Evolutionary conservation across 1,140 invertebrate species (phyloP).

Genomic region (Cyclina sinensis): DNA sequence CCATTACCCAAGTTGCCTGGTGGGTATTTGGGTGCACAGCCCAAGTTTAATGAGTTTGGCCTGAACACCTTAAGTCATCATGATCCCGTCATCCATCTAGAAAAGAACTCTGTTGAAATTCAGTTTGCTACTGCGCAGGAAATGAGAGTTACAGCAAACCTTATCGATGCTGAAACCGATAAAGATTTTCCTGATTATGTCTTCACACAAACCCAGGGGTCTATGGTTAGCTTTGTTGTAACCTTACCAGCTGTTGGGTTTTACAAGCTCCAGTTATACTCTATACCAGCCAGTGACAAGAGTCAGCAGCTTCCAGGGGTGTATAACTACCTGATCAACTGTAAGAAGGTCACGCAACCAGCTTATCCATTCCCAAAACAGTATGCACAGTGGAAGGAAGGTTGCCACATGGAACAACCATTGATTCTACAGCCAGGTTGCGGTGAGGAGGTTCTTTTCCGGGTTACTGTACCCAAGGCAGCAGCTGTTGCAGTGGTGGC

Average conservation of each 20-base stretch:
- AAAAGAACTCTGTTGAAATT: conserved; percentile 82
- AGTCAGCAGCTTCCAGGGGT: conserved; percentile 85
- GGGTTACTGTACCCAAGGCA: conserved; percentile 82
- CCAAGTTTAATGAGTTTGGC: conserved; percentile 83
- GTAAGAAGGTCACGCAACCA: conserved; percentile 69
- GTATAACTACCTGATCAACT: conserved; percentile 86
- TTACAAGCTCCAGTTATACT: conserved; percentile 86
- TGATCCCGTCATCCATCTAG: conserved; percentile 84
- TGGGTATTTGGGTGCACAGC: conserved; percentile 85
- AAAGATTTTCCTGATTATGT: conserved; percentile 83
- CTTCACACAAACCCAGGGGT: conserved; percentile 83
- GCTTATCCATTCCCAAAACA: conserved; percentile 84
- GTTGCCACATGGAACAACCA: conserved; percentile 84
- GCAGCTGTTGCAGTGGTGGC: conserved; percentile 84
- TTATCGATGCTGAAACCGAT: conserved; percentile 82
- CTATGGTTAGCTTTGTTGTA: conserved; percentile 80
- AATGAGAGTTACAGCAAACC: conserved; percentile 85
- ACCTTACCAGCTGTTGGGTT: conserved; percentile 82
- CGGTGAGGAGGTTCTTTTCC: conserved; percentile 78
- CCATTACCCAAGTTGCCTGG: conserved; percentile 84
- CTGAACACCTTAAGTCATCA: conserved; percentile 82
- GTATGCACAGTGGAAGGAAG: conserved; percentile 87
- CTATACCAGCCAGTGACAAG: conserved; percentile 81
- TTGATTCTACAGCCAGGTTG: conserved; percentile 70
- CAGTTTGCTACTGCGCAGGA: conserved; percentile 75